These are phyloP conservation scores for Biston betularia DNA, from an alignment of 2,888 invertebrate species.

Conservation along the genomic window DNA sequence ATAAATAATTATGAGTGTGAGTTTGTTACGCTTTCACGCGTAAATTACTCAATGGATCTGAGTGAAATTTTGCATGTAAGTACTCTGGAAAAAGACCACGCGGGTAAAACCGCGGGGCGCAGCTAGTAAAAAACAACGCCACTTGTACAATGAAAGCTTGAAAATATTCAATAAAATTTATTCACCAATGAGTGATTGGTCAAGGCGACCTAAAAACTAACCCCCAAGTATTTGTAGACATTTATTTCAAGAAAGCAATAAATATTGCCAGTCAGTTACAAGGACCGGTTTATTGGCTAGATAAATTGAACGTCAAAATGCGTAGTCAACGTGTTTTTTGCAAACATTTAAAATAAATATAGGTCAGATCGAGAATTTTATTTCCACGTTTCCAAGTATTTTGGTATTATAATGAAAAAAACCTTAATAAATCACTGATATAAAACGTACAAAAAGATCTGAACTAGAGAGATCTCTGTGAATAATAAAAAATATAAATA, in stretches of 20 bases:
- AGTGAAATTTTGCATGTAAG: too few species aligned
- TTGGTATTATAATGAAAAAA: constrained; percentile 1
- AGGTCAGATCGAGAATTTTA: constrained; percentile 33
- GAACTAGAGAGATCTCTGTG: not conserved
- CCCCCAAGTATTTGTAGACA: constrained; percentile 23
- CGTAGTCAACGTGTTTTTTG: constrained; percentile 31
- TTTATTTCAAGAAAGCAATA: constrained; percentile 39
- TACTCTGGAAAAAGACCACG: too few species aligned
- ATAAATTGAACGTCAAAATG: constrained; percentile 40
- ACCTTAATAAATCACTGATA: not conserved
- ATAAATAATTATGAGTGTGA: too few species aligned
- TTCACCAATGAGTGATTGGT: constrained; percentile 20
- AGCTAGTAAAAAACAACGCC: not conserved
- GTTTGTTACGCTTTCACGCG: too few species aligned
- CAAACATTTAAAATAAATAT: constrained; percentile 27
- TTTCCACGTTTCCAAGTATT: constrained; percentile 23
- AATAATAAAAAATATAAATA: not conserved
- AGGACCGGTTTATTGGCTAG: constrained; percentile 39
- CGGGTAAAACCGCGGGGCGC: too few species aligned
- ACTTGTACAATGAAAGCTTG: not conserved
- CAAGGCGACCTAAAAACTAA: constrained; percentile 21
- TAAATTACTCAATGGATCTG: too few species aligned
- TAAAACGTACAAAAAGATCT: not conserved
- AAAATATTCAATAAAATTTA: constrained; percentile 11
- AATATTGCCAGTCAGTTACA: constrained; percentile 38